Base-by-base conservation (phyloP, 2,797 vertebrate species). In the Lophotriccus pileatus region DNA sequence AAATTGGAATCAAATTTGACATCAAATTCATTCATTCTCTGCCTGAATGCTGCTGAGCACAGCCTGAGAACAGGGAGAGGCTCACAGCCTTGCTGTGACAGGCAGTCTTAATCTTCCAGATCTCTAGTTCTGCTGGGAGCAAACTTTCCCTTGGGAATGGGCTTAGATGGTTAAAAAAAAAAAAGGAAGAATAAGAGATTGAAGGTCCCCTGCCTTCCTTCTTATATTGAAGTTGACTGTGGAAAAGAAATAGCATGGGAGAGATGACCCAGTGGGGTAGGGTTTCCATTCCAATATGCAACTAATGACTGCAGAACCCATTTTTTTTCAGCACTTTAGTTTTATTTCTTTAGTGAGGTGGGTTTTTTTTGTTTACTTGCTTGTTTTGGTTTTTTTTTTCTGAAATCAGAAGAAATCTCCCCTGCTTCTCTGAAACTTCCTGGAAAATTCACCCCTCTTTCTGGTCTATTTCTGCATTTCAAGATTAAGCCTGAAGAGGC, bases 41-140 rank as follows among this genome's bases (percentile, higher is more conserved):
- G 16, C 14, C 44, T 44, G 41, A 81, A 55, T 15, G 46, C 21
- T 82, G 50, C 46, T 3, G 1, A 52, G 19, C 41, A 22, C 28
- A 25, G 62, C 13, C 43, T 0, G 0, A 32, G 24, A 22, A 64
- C 44, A 72, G 66, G 55, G 46, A 59, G 59, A 28, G 13, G 43
- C 43, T 73, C 0, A 0, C 18, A 58, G 52, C 39, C 64, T 24
- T 3, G 1, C 27, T 21, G 9, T 21, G n/a, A 56, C 6, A 20
- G 49, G 36, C 1, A 0, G 28, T 53, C 28, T 79, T 77, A 50
- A 63, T 56, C 58, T 37, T 78, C 34, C 72, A 32, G 37, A 27
- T 49, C 23, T 66, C 37, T 49, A 79, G 21, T 21, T 84, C 55
- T 5, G 2, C 8, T 8, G 7, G 2, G 32, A 44, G 23, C 21